A percentile compares a stretch with the other conserved stretches of the same genome.
Conservation (phyloP, 2,113 vertebrate genomes). For the Nannobrachium achirus region DNA sequence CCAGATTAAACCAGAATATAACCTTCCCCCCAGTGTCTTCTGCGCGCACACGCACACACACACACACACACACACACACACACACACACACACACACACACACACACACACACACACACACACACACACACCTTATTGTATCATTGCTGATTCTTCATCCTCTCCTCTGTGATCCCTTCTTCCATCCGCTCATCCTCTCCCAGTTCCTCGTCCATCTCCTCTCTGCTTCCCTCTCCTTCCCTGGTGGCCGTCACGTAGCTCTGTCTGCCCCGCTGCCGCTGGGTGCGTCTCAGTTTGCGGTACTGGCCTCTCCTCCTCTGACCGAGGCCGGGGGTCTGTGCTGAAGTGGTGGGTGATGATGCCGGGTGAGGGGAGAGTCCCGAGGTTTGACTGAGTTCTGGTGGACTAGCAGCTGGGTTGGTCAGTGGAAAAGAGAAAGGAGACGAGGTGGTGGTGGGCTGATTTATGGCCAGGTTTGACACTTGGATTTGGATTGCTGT, state of each 20-base stretch:
- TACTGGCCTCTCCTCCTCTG: conserved; percentile 57
- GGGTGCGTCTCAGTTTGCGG: conserved; percentile 55
- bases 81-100: neutral
- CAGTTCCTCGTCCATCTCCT: conserved; percentile 57
- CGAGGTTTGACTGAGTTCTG: conserved; percentile 18
- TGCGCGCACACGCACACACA: neutral
- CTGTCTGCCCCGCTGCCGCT: conserved; percentile 49
- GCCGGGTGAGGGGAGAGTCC: neutral
- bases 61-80: neutral
- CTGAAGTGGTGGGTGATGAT: conserved; percentile 21
- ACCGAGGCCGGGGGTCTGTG: conserved; percentile 1
- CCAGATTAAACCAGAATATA: too few species aligned
- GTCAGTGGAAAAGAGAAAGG: neutral
- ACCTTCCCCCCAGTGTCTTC: too few species aligned
- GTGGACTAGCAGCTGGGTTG: neutral
- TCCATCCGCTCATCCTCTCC: conserved; percentile 58
- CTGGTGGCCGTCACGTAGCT: conserved; percentile 10
- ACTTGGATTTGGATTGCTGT: neutral
- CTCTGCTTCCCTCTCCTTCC: conserved; percentile 22
- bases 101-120: neutral
- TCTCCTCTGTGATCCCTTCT: conserved; percentile 31
- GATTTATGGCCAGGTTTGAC: neutral
- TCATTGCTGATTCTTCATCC: conserved; percentile 28
- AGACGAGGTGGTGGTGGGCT: neutral
- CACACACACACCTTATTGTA: neutral